Base-by-base conservation (phyloP, 92 coral and sea anemone species). In the Epizoanthus scotinus region DNA sequence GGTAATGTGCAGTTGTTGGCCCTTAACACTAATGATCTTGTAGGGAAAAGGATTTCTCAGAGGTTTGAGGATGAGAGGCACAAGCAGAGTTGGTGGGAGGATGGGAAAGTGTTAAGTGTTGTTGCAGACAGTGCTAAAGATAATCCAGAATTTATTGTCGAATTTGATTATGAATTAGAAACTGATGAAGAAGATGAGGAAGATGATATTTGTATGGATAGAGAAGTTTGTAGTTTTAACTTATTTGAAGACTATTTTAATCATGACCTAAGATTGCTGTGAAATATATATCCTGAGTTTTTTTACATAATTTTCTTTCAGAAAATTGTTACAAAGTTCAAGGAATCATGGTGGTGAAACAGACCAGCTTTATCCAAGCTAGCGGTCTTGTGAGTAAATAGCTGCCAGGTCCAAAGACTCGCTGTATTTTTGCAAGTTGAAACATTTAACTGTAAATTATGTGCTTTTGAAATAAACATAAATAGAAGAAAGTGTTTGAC, bases 31-130 rank as follows among this genome's bases (percentile, higher is more conserved):
- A 55, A 81, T 19, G 78, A 68, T 64, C 62, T 81, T 55, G 34
- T 81, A 9, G 78, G 77, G 40, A 67, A 68, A 52, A 66, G 42
- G 60, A 82, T 82, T 19, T 57, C 86, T 14, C 86, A 67, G 55
- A 66, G 78, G 53, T 81, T 81, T 52, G 82, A 77, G 55, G 82
- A 77, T 77, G 68, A 57, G 56, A 77, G 10, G 17, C 82, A 77
- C 54, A 47, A 81, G 78, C 18, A 69, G 66, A 47, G 85, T 53
- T 81, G 85, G 78, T 83, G 86, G 86, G 85, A 81, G 67, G 34
- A 81, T 81, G 85, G 85, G 63, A 81, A 58, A 54, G 85, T 81
- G 67, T 66, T 68, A 81, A 69, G 57, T 40, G 47, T 36, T 19
- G 58, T 68, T 68, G 14, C 31, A 52, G 77, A 18, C 52, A 81